Conservation (phyloP, 2,113 vertebrate genomes). For the Pandion haliaetus region DNA sequence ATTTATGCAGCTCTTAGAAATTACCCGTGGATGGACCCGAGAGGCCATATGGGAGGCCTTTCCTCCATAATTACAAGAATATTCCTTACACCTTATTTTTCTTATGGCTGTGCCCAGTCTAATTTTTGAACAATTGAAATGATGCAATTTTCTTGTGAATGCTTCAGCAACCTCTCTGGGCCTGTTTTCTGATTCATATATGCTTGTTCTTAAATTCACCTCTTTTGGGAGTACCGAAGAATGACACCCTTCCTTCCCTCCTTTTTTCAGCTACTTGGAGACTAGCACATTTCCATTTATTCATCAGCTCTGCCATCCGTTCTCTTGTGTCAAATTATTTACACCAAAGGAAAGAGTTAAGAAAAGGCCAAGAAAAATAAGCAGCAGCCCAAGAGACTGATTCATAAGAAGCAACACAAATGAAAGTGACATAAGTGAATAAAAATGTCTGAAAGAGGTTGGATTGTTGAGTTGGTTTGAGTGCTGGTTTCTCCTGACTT, state of each 20-base stretch:
- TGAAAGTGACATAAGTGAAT: conserved; percentile 14
- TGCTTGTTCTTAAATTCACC: not conserved
- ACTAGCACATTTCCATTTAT: conserved; percentile 28
- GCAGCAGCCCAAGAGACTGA: not conserved
- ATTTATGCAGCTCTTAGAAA: not conserved
- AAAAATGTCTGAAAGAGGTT: not conserved
- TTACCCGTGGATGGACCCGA: not conserved
- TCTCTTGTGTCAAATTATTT: conserved; percentile 12
- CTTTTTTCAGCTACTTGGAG: not conserved
- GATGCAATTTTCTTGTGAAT: not conserved
- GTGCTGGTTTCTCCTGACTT: not conserved
- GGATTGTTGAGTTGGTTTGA: not conserved
- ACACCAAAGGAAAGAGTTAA: conserved; percentile 8
- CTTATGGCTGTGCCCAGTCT: not conserved
- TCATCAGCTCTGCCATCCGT: conserved; percentile 3
- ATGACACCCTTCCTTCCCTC: conserved; percentile 51
- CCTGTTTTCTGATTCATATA: not conserved
- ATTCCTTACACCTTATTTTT: not conserved
- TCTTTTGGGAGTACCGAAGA: conserved; percentile 16
- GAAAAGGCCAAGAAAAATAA: conserved; percentile 50
- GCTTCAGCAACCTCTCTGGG: not conserved
- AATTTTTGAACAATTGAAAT: not conserved
- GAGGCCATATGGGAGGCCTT: not conserved
- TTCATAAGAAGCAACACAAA: not conserved
- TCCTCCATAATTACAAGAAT: not conserved